Evolutionary conservation across 2,113 vertebrate species (phyloP), one percentile per base, ranked within the genome.

Genomic region (Channa maculata): DNA sequence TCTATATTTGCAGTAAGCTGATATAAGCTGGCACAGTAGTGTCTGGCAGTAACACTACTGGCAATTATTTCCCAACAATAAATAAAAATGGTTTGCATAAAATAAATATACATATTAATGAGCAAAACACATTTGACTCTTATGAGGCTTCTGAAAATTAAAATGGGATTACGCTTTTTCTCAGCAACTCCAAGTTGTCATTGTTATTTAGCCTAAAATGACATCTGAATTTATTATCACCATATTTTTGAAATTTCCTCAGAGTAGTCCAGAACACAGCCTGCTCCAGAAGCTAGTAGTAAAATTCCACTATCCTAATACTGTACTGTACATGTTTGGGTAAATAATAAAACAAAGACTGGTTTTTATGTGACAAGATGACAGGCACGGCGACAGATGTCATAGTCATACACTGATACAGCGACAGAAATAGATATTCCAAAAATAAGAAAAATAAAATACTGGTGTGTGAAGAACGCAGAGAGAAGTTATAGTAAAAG

Each of bases 211-310:
- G 68, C 66, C 65, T 61, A 59, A 85, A 75, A 79, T 45, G 5
- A 72, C 75, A 65, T 67, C 66, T 80, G 58, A 72, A 85, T 89
- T 88, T 75, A 85, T 58, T n/a, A 57, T 49, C 63, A 85, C 77
- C 77, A 74, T 74, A 80, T 89, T 82, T 87, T 65, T 65, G 9
- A 63, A 78, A 84, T 80, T 80, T 86, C 74, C 71, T 82, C 13
- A 51, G 82, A 85, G 78, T 39, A 52, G 57, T 74, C 72, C 83
- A 77, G 84, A 84, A 86, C 8, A 13, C 10, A 70, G 89, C 81
- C 88, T 82, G 57, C 53, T 53, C 63, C 58, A 86, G 75, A 68
- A 81, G 86, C 76, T 87, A 79, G 52, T 76, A 24, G 72, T 86
- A 71, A 81, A 88, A 78, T 81, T 74, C 60, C 62, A 81, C 66